These are phyloP conservation scores for Micromussa lordhowensis DNA, from an alignment of 92 coral and sea anemone genomes.

Conservation along the genomic window DNA sequence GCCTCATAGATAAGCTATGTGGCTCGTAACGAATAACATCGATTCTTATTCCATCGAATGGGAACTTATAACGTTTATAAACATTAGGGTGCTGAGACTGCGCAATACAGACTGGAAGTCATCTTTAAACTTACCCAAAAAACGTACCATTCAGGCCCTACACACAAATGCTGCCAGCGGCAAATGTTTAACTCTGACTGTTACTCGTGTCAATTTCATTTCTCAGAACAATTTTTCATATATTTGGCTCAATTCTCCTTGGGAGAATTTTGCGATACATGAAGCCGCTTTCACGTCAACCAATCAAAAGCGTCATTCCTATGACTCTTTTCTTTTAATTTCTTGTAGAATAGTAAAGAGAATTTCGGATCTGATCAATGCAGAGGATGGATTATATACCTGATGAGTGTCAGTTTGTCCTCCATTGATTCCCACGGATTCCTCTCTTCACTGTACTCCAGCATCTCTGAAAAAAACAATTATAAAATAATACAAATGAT, in stretches of 20 bases:
- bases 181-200: neutral
- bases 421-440: constrained; percentile 89
- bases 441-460: constrained; percentile 84
- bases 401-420: constrained; percentile 73
- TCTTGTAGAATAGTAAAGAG: neutral
- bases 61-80: no score
- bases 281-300: neutral
- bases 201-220: no score
- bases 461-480: constrained; percentile 53
- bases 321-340: neutral
- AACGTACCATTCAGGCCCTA: no score
- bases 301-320: neutral
- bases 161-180: neutral
- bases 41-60: no score
- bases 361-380: neutral
- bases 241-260: neutral
- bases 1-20: no score
- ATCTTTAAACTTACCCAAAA: neutral
- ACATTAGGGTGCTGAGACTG: no score
- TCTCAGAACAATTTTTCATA: no score
- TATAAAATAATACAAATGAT: no score
- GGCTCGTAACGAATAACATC: no score
- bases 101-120: no score
- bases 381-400: constrained; percentile 38
- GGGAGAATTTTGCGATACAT: neutral